Evolutionary conservation across 64 coral and sea anemone species (phyloP).

Genomic region (Platygyra sinensis): DNA sequence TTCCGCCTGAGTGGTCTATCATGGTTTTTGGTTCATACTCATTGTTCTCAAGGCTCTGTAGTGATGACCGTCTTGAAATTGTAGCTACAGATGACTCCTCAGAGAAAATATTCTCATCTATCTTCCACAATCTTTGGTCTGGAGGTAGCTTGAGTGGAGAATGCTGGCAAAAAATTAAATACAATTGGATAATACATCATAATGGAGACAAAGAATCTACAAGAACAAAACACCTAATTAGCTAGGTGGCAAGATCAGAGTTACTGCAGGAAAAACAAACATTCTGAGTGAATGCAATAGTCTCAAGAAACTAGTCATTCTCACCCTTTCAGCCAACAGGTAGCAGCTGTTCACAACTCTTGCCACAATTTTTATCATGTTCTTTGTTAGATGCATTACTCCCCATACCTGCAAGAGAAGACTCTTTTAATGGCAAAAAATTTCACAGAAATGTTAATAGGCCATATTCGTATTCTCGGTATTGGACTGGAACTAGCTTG

Average conservation of each 20-base stretch:
- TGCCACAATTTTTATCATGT: constrained; percentile 77
- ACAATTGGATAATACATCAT: too few relatives aligned
- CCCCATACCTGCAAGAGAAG: constrained; percentile 62
- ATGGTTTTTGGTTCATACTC: constrained; percentile 20
- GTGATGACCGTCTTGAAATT: constrained; percentile 66
- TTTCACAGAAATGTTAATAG: not conserved
- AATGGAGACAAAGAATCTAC: too few relatives aligned
- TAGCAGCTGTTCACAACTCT: constrained; percentile 84
- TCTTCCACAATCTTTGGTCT: constrained; percentile 80
- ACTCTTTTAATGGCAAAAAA: not conserved
- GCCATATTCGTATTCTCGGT: too few relatives aligned
- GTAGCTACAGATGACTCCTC: constrained; percentile 53
- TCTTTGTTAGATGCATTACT: constrained; percentile 85
- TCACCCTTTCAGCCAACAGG: constrained; percentile 75
- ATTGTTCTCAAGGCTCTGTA: constrained; percentile 54
- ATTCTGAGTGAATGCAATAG: not conserved
- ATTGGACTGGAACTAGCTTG: too few relatives aligned
- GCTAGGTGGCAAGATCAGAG: not conserved
- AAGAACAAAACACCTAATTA: too few relatives aligned
- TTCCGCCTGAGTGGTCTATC: not conserved
- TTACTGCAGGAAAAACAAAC: not conserved
- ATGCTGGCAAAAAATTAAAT: constrained; percentile 24
- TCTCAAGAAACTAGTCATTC: not conserved
- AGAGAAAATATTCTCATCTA: constrained; percentile 65
- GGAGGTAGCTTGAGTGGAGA: constrained; percentile 76